Evolutionary conservation across 2,888 invertebrate genomes (phyloP).

Genomic region (Drosophila colorata): DNA sequence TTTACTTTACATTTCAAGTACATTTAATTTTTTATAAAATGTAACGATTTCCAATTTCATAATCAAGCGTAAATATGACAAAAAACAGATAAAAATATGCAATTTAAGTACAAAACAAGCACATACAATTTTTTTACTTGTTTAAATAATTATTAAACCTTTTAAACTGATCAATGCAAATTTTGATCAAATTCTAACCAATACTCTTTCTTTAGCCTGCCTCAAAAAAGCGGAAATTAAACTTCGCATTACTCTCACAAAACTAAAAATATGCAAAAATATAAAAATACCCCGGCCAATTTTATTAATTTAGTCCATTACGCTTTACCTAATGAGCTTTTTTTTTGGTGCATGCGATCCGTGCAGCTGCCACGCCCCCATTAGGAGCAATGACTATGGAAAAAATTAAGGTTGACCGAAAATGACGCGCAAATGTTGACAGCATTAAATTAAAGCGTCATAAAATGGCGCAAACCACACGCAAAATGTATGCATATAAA

Average conservation of each 20-base stretch:
- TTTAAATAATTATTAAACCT: too few species aligned
- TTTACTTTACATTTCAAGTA: too few species aligned
- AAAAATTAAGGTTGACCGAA: constrained; percentile 65
- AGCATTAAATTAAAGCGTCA: constrained; percentile 75
- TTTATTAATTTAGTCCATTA: constrained; percentile 15
- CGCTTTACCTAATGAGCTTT: constrained; percentile 8
- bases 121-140: too few species aligned
- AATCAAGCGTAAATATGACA: too few species aligned
- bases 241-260: neutral
- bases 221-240: neutral
- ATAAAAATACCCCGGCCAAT: neutral
- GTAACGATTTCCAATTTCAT: too few species aligned
- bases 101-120: too few species aligned
- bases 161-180: too few species aligned
- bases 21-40: too few species aligned
- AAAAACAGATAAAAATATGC: too few species aligned
- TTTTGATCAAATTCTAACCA: neutral
- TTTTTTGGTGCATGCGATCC: neutral
- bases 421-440: constrained; percentile 79
- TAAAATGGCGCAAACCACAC: constrained; percentile 67
- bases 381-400: constrained; percentile 60
- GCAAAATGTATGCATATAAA: constrained; percentile 75
- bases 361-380: constrained; percentile 47
- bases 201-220: neutral
- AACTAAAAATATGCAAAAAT: constrained; percentile 14